phyloP scores from a whole-genome alignment of 2,888 invertebrate species.

The Xestobium rufovillosum region DNA sequence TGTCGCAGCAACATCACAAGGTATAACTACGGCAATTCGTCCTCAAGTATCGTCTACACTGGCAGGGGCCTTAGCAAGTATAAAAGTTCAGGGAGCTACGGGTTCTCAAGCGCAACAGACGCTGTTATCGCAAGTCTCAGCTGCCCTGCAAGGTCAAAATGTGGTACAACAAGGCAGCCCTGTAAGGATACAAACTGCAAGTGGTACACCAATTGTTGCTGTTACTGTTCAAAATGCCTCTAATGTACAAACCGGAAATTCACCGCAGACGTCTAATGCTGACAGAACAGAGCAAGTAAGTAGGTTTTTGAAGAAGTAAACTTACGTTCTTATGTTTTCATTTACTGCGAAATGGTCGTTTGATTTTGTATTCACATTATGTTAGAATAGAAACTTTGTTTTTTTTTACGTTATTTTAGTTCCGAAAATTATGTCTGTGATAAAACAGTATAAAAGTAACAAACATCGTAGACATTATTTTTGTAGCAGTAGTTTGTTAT shows the following conservation, averaged over 20 bases:
- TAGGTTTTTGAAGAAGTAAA: conserved; percentile 38
- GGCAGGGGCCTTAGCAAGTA: conserved; percentile 42
- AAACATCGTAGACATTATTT: no score
- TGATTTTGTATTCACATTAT: no score
- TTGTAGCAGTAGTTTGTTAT: no score
- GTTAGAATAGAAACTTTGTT: no score
- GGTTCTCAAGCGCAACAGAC: conserved; percentile 46
- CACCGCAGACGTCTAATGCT: conserved; percentile 28
- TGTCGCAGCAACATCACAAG: conserved; percentile 50
- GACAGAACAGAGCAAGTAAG: conserved; percentile 35
- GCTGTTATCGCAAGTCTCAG: conserved; percentile 49
- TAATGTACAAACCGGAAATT: conserved; percentile 23
- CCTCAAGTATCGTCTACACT: conserved; percentile 44
- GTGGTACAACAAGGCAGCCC: conserved; percentile 50
- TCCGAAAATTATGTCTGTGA: no score
- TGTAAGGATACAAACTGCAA: conserved; percentile 51
- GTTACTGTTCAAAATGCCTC: conserved; percentile 47
- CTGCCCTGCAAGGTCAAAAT: conserved; percentile 47
- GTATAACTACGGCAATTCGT: conserved; percentile 45
- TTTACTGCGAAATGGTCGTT: no score
- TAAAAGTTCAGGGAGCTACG: conserved; percentile 44
- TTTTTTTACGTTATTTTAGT: no score
- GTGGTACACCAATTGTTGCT: conserved; percentile 48
- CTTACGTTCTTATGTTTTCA: no score
- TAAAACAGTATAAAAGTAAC: no score